A percentile compares a stretch with the other conserved stretches of the same genome.
Evolutionary conservation across 2,113 vertebrate genomes (phyloP).

Genomic region (Sminthopsis crassicaudata): DNA sequence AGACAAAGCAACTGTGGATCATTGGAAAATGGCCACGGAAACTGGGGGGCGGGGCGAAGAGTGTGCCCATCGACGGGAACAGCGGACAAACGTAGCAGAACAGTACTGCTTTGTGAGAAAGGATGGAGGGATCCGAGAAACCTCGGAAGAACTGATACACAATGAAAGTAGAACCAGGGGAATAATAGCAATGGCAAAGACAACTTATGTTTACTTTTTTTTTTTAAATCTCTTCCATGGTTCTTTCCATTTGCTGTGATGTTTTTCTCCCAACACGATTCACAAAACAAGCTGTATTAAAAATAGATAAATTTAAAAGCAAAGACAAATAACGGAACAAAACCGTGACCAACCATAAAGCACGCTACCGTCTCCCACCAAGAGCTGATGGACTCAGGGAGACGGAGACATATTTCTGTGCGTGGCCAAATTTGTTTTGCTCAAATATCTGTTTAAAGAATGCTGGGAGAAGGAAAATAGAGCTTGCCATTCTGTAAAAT

Average conservation of each 20-base stretch:
- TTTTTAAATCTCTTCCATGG: too few relatives aligned
- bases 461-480: background rate
- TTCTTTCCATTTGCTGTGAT: too few relatives aligned
- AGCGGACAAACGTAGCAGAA: background rate
- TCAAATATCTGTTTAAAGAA: background rate
- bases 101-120: background rate
- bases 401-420: background rate
- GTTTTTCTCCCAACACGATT: too few relatives aligned
- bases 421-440: background rate
- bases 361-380: background rate
- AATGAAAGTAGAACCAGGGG: background rate
- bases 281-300: too few relatives aligned
- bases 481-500: background rate
- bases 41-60: too few relatives aligned
- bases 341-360: background rate
- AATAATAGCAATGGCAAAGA: background rate
- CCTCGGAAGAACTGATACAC: background rate
- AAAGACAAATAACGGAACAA: background rate
- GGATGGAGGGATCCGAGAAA: background rate
- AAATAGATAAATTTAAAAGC: too few relatives aligned
- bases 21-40: slow-evolving; percentile 20
- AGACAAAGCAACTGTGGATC: background rate
- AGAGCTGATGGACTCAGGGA: background rate
- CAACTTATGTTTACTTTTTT: too few relatives aligned
- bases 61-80: background rate